phyloP scores from a whole-genome alignment of 2,797 vertebrate genomes.

The Microchirus variegatus region DNA sequence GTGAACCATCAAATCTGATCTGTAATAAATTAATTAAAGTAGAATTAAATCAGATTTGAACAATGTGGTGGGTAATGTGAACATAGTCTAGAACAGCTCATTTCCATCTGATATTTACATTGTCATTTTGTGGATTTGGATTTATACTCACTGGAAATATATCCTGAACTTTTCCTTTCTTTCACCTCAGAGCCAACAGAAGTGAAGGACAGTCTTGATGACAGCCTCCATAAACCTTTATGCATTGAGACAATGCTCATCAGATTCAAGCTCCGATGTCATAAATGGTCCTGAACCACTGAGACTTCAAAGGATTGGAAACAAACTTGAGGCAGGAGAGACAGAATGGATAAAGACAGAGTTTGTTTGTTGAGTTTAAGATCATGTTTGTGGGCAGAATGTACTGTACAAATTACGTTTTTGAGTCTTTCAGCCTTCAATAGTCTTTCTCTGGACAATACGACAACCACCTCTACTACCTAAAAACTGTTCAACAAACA shows the following conservation, averaged over 20 bases:
- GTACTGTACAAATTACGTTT: conserved; percentile 47
- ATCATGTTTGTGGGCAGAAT: conserved; percentile 20
- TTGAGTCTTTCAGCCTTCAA: conserved; percentile 26
- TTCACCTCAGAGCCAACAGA: conserved; percentile 86
- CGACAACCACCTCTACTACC: conserved; percentile 64
- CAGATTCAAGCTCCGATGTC: conserved; percentile 43
- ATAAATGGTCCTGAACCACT: conserved; percentile 27
- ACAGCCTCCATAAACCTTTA: conserved; percentile 68
- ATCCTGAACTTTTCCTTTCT: too few species aligned
- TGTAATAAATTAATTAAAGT: too few species aligned
- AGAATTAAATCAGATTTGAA: too few species aligned
- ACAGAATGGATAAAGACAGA: conserved; percentile 27
- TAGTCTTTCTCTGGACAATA: conserved; percentile 27
- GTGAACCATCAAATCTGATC: too few species aligned
- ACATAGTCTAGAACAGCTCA: neutral
- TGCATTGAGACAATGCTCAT: conserved; percentile 53
- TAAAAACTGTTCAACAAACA: conserved; percentile 53
- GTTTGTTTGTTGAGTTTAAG: conserved; percentile 13
- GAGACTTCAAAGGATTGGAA: conserved; percentile 39
- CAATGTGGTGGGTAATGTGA: too few species aligned
- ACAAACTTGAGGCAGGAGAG: conserved; percentile 22
- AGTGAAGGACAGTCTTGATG: conserved; percentile 96
- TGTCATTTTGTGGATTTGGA: too few species aligned
- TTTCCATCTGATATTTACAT: conserved; percentile 3
- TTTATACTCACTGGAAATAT: too few species aligned